Evolutionary conservation across 2,797 vertebrate species (phyloP), one percentile per base, ranked within the genome.

Genomic region (Eutrigla gurnardus): DNA sequence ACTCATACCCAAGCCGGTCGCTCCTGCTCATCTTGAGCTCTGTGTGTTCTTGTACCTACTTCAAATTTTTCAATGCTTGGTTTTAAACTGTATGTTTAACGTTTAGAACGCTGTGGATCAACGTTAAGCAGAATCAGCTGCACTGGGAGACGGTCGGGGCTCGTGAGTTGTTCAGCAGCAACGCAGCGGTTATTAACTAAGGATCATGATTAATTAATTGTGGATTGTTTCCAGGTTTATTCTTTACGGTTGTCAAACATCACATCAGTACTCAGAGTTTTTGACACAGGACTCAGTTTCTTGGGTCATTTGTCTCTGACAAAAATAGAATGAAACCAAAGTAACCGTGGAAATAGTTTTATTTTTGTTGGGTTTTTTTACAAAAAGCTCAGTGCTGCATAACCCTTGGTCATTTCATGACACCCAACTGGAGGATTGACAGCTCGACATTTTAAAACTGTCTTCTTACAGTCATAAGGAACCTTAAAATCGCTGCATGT

Each of bases 131-230:
- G 33, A 52, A 46, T 13, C 37, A 54, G 52, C 70, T 47, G 50
- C 43, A 18, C 46, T 39, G 25, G 54, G 60, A 73, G 52, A 76
- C 37, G 47, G 45, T 73, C 46, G 50, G 6, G 10, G 35, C 42
- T 15, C 25, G 40, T 14, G 53, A n/a, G 50, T 39, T 35, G 32
- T 40, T 64, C 47, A 59, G 54, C 37, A 54, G 58, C 63, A 42
- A 5, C 1, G 6, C 12, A 55, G 43, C 72, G 17, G 53, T 63
- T 36, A 61, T 70, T 53, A 67, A 45, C 33, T 14, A n/a, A 46
- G 5, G 25, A 58, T 25, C 25, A 25, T 25, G 25, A 25, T 25
- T 25, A 25, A 5, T 33, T n/a, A 11, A 1, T 40, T 50, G 10
- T 5, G 7, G 40, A 33, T 39, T 9, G 10, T 33, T 64, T 55